Conservation (phyloP, 2,888 invertebrate genomes). For the Agapostemon virescens region DNA sequence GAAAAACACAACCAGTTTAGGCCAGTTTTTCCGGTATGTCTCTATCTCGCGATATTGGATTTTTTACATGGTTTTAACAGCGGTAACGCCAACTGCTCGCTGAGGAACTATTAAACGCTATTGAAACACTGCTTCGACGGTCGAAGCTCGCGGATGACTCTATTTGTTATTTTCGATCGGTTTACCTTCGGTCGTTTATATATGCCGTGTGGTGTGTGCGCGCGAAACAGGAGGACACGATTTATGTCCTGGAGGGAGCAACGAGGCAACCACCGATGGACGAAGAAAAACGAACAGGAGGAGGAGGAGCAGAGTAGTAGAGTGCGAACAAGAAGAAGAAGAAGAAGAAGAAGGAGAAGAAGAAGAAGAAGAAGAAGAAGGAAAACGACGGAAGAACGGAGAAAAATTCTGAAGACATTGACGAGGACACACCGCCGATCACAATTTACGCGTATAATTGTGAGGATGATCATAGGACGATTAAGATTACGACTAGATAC, state of each 20-base stretch:
- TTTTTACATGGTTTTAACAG: conserved; percentile 67
- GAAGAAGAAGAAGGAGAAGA: no score
- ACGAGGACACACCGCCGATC: conserved; percentile 36
- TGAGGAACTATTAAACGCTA: conserved; percentile 13
- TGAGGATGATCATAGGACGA: conserved; percentile 46
- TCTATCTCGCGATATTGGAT: conserved; percentile 62
- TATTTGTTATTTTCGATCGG: conserved; percentile 34
- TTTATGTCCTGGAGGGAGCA: neutral
- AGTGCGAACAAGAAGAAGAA: no score
- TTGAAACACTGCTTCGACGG: conserved; percentile 26
- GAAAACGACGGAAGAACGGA: conserved; percentile 34
- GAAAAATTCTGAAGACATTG: conserved; percentile 29
- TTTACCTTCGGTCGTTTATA: conserved; percentile 31
- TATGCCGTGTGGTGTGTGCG: conserved; percentile 35
- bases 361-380: neutral
- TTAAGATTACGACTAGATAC: conserved; percentile 37
- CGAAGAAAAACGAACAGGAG: no score
- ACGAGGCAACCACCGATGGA: neutral
- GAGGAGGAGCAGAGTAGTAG: neutral
- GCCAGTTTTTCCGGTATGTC: conserved; percentile 58
- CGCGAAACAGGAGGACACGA: conserved; percentile 23
- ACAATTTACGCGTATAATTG: conserved; percentile 28
- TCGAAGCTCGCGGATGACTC: conserved; percentile 23
- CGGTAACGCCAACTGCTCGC: conserved; percentile 46
- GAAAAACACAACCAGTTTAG: no score